These are phyloP conservation scores for Petrolisthes manimaculis DNA, from an alignment of 2,888 invertebrate genomes.

Conservation along the genomic window DNA sequence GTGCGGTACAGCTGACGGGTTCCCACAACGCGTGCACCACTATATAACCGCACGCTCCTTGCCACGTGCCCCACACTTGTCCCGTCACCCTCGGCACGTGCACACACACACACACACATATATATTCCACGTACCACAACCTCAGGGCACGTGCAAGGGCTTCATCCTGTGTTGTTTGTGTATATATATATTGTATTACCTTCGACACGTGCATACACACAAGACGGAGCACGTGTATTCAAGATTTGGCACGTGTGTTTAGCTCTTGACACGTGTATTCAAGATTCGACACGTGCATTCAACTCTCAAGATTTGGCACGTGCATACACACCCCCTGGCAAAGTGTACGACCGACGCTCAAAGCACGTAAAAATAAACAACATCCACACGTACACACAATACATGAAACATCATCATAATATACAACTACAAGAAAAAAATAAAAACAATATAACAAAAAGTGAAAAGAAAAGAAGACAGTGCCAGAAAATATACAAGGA, in stretches of 20 bases:
- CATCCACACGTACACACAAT: not conserved
- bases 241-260: not conserved
- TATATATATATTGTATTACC: no score
- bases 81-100: conserved; percentile 30
- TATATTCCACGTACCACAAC: no score
- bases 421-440: not conserved
- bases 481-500: not conserved
- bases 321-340: not conserved
- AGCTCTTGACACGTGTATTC: not conserved
- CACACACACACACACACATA: not conserved
- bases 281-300: not conserved
- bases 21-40: conserved; percentile 23
- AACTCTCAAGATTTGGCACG: not conserved
- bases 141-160: no score
- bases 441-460: not conserved
- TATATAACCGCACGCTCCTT: conserved; percentile 50
- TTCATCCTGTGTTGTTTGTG: no score
- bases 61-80: conserved; percentile 55
- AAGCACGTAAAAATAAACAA: not conserved
- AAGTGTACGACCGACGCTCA: not conserved
- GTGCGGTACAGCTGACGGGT: conserved; percentile 57
- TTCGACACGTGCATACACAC: no score
- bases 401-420: not conserved
- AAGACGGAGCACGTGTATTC: not conserved
- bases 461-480: not conserved